phyloP scores from a whole-genome alignment of 1,140 invertebrate species.

The Cotesia typhae region DNA sequence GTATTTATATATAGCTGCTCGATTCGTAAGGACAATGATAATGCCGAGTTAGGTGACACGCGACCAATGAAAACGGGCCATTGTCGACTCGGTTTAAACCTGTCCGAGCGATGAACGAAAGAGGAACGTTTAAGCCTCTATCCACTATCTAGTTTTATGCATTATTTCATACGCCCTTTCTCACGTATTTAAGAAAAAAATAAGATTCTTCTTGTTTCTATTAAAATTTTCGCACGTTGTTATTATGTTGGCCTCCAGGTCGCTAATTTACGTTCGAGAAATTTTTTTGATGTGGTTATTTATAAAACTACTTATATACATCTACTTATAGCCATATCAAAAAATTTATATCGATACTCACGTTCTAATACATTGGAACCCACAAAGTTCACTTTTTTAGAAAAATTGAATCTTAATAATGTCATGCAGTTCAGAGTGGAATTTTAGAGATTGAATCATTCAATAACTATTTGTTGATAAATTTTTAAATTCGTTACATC shows the following conservation, averaged over 20 bases:
- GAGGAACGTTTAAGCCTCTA: not conserved
- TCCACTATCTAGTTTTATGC: constrained; percentile 20
- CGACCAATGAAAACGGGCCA: constrained; percentile 40
- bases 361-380: too few species aligned
- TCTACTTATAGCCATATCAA: too few species aligned
- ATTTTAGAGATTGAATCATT: too few species aligned
- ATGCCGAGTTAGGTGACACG: constrained; percentile 43
- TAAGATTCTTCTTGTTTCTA: not conserved
- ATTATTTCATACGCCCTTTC: constrained; percentile 18
- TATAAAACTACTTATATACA: too few species aligned
- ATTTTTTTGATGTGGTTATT: too few species aligned
- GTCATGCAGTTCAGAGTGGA: too few species aligned
- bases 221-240: constrained; percentile 8
- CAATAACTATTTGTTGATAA: too few species aligned
- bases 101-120: constrained; percentile 35
- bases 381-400: too few species aligned
- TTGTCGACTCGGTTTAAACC: constrained; percentile 35
- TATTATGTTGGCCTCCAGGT: not conserved
- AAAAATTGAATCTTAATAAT: too few species aligned
- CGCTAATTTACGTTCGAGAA: too few species aligned
- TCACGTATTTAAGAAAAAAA: constrained; percentile 1
- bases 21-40: constrained; percentile 41
- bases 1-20: constrained; percentile 42
- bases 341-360: too few species aligned
- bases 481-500: too few species aligned